These are phyloP conservation scores for Datnioides undecimradiatus DNA, from an alignment of 2,113 vertebrate species.

Conservation along the genomic window DNA sequence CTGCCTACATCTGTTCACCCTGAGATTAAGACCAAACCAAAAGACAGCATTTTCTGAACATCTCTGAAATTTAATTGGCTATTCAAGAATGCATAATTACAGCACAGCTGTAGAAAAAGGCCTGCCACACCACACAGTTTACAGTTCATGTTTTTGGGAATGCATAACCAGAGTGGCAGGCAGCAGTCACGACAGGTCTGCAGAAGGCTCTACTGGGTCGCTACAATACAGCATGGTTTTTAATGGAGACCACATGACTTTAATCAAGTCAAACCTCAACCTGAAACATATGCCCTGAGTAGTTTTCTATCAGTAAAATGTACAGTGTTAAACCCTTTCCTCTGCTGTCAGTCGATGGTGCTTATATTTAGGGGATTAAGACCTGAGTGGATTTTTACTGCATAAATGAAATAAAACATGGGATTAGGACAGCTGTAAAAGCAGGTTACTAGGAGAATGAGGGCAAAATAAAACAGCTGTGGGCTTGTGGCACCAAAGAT, in stretches of 20 bases:
- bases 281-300: constrained; percentile 12
- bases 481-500: constrained; percentile 19
- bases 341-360: neutral
- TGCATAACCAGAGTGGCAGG: constrained; percentile 28
- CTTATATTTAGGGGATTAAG: constrained; percentile 1
- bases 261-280: neutral
- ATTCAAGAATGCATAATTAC: constrained; percentile 73
- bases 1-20: constrained; percentile 30
- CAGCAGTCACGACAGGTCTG: constrained; percentile 43
- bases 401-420: neutral
- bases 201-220: neutral
- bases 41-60: constrained; percentile 54
- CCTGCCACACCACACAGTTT: constrained; percentile 48
- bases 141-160: constrained; percentile 59
- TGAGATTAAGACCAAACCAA: constrained; percentile 43
- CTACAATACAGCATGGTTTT: constrained; percentile 1
- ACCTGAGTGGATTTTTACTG: constrained; percentile 4
- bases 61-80: constrained; percentile 74
- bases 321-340: constrained; percentile 8
- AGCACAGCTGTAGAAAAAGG: constrained; percentile 58
- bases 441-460: neutral
- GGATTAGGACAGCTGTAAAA: neutral
- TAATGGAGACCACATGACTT: constrained; percentile 31
- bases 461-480: neutral
- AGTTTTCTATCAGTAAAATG: neutral